Conservation (phyloP, 2,888 invertebrate species). For the Pristionchus maxplancki region DNA sequence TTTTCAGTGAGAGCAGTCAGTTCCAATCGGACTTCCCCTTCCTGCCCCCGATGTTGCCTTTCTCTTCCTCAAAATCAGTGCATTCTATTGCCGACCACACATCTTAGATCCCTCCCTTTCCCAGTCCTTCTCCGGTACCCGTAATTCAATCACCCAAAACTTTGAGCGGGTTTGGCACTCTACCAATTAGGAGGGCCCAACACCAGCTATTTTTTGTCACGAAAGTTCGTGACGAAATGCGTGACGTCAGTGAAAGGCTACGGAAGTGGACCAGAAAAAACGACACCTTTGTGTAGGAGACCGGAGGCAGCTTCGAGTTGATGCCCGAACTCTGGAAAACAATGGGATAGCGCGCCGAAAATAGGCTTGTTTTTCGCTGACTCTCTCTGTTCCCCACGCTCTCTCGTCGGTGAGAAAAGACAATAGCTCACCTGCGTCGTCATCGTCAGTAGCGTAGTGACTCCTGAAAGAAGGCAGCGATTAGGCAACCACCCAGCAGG, state of each 20-base stretch:
- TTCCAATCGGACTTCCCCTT: slow-evolving; percentile 36
- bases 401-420: too few relatives aligned
- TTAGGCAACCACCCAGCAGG: neutral
- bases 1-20: slow-evolving; percentile 30
- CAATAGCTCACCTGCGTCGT: slow-evolving; percentile 82
- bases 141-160: slow-evolving; percentile 31
- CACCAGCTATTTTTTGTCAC: neutral
- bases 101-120: slow-evolving; percentile 13
- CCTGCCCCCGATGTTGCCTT: neutral
- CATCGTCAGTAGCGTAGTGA: slow-evolving; percentile 96
- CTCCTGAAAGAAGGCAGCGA: slow-evolving; percentile 82
- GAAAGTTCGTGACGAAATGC: neutral
- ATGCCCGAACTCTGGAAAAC: slow-evolving; percentile 81
- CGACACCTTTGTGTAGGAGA: slow-evolving; percentile 69
- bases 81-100: neutral
- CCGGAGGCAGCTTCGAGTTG: slow-evolving; percentile 75
- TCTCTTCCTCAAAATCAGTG: neutral
- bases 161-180: slow-evolving; percentile 28
- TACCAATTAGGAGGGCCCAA: neutral
- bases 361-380: slow-evolving; percentile 83
- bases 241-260: neutral
- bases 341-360: slow-evolving; percentile 16
- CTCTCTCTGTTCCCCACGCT: too few relatives aligned
- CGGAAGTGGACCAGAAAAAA: too few relatives aligned
- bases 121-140: neutral